These are phyloP conservation scores for Lichenostomus cassidix DNA, from an alignment of 2,113 vertebrate genomes.

Conservation along the genomic window DNA sequence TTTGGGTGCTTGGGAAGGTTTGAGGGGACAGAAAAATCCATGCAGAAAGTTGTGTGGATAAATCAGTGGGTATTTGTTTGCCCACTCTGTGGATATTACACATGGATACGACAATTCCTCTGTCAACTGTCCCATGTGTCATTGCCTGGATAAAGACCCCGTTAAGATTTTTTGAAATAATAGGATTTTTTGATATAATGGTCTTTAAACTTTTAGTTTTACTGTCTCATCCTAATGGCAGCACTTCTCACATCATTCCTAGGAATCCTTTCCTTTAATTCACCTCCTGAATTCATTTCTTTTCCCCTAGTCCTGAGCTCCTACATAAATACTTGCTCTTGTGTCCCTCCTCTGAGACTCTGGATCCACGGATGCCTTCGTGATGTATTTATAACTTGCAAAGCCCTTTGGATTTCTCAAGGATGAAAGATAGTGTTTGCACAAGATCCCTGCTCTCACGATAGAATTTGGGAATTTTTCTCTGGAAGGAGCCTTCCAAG, in stretches of 20 bases:
- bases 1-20: not conserved
- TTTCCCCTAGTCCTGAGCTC: not conserved
- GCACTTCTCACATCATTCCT: not conserved
- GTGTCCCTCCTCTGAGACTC: not conserved
- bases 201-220: not conserved
- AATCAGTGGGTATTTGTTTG: not conserved
- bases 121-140: not conserved
- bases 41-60: not conserved
- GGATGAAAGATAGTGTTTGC: not conserved
- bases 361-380: not conserved
- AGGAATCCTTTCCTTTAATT: not conserved
- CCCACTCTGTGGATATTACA: not conserved
- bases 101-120: not conserved
- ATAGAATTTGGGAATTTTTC: not conserved
- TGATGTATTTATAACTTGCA: not conserved
- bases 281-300: not conserved
- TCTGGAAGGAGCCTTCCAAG: not conserved
- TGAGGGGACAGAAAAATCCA: not conserved
- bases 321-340: not conserved
- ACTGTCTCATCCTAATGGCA: not conserved
- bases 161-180: not conserved
- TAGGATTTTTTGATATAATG: rapidly evolving
- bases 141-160: not conserved
- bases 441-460: not conserved
- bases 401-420: not conserved